These are phyloP conservation scores for Apostichopus parvimensis DNA, from an alignment of 35 echinoderm and acorn worm species.

Conservation along the genomic window DNA sequence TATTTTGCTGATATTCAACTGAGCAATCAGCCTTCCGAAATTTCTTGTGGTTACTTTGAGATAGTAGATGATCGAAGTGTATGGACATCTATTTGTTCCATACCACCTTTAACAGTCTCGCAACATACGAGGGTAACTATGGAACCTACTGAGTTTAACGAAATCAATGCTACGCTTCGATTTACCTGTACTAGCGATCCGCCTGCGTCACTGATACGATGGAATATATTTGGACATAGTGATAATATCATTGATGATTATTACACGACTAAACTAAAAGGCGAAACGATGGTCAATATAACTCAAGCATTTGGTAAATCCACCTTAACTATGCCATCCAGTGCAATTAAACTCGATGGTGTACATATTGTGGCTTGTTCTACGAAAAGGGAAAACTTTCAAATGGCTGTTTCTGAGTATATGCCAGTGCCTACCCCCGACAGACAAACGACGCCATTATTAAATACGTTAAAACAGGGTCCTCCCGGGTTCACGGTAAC, in stretches of 20 bases:
- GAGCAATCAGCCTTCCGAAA: conserved; percentile 4
- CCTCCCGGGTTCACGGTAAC: neutral
- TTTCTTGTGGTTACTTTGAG: conserved; percentile 20
- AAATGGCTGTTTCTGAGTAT: conserved; percentile 37
- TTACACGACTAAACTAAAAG: conserved; percentile 6
- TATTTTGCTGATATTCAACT: conserved; percentile 2
- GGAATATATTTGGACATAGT: conserved; percentile 32
- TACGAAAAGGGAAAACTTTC: conserved; percentile 16
- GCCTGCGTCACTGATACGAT: conserved; percentile 5
- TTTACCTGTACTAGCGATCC: conserved; percentile 17
- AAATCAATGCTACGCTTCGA: conserved; percentile 23
- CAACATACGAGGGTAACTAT: neutral
- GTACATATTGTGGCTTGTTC: conserved; percentile 23
- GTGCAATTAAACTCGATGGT: neutral
- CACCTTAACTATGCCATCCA: neutral
- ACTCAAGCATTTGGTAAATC: conserved; percentile 35
- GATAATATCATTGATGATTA: conserved; percentile 38
- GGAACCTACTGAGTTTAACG: conserved; percentile 8
- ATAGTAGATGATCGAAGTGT: neutral
- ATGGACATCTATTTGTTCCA: neutral
- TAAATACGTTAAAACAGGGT: no score
- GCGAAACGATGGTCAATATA: neutral
- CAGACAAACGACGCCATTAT: neutral
- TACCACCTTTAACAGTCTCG: neutral
- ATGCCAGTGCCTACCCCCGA: neutral